Conservation (phyloP, 64 coral and sea anemone species). For the Acropora yongei region DNA sequence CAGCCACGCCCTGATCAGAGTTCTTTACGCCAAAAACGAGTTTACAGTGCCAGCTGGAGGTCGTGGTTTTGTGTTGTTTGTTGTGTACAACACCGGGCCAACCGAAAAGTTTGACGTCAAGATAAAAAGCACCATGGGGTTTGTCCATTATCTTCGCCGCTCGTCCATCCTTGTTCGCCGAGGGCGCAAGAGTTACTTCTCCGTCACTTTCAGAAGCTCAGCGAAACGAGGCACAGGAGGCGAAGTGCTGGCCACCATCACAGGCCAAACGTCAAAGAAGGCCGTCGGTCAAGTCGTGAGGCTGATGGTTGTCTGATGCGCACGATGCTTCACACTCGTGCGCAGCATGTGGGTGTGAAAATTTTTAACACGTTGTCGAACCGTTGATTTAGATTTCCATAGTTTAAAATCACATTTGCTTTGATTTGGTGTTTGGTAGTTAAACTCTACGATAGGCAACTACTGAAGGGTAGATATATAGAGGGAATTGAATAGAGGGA, state of each 20-base stretch:
- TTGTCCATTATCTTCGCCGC: neutral
- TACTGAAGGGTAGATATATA: too few species aligned
- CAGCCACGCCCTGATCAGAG: conserved; percentile 36
- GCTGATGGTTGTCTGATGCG: conserved; percentile 17
- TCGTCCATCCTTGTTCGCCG: neutral
- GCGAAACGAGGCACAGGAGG: neutral
- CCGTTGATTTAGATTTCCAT: neutral
- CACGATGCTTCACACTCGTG: too few species aligned
- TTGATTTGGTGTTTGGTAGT: too few species aligned
- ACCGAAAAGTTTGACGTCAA: conserved; percentile 40
- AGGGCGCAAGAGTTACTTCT: conserved; percentile 8
- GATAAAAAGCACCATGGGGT: conserved; percentile 18
- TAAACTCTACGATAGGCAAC: too few species aligned
- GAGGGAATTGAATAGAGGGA: too few species aligned
- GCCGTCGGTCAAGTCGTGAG: conserved; percentile 15
- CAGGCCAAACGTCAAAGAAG: conserved; percentile 18
- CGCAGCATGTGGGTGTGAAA: too few species aligned
- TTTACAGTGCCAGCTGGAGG: conserved; percentile 32
- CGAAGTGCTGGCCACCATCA: conserved; percentile 33
- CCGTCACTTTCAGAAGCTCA: neutral
- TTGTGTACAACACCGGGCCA: conserved; percentile 40
- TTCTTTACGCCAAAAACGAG: conserved; percentile 43
- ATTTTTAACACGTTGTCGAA: too few species aligned
- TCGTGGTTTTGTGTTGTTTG: conserved; percentile 20
- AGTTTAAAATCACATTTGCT: too few species aligned